These are phyloP conservation scores for Danionella cerebrum DNA, from an alignment of 2,113 vertebrate species.

Conservation along the genomic window DNA sequence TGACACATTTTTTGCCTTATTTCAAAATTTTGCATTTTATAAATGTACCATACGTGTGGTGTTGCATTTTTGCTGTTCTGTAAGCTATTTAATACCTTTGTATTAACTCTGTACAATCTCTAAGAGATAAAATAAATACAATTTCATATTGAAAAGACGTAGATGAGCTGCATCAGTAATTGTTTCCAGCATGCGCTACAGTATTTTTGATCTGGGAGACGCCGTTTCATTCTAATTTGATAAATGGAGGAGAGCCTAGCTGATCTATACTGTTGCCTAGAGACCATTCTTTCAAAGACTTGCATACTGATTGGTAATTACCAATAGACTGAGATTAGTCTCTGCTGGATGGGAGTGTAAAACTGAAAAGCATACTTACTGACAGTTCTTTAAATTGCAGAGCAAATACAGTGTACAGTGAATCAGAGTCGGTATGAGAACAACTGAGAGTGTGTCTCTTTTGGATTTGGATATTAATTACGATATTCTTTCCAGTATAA, in stretches of 20 bases:
- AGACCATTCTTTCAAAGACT: conserved; percentile 16
- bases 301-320: conserved; percentile 30
- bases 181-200: neutral
- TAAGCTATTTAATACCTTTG: conserved; percentile 56
- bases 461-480: neutral
- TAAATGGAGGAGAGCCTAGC: neutral
- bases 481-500: neutral
- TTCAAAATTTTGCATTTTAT: conserved; percentile 18
- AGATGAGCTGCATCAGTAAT: neutral
- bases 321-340: conserved; percentile 1
- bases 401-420: neutral
- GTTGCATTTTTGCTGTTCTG: conserved; percentile 18
- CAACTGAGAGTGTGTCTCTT: neutral
- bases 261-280: conserved; percentile 37
- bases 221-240: neutral
- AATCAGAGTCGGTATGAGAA: neutral
- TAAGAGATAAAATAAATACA: conserved; percentile 56
- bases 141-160: conserved; percentile 66
- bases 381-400: neutral
- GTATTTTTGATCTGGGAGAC: neutral
- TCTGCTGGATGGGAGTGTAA: neutral
- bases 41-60: neutral
- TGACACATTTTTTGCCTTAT: neutral
- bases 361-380: neutral
- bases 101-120: conserved; percentile 60